Evolutionary conservation across 2,797 vertebrate genomes (phyloP).

Genomic region (Myotis vivesi): DNA sequence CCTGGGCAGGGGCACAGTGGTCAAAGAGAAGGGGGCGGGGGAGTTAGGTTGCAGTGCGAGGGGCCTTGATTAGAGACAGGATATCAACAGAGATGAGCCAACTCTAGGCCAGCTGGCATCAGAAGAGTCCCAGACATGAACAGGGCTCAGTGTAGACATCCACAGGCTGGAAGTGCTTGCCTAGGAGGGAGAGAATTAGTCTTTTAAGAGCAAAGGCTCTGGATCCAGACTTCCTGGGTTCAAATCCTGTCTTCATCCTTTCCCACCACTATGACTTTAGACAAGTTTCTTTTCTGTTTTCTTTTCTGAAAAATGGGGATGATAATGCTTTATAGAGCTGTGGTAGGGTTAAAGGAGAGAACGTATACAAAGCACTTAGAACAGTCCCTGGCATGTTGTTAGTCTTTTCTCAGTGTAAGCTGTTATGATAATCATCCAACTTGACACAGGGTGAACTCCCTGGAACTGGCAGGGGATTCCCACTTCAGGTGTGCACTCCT

Average conservation of each 20-base stretch:
- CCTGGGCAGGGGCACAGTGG: background rate
- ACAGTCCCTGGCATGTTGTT: background rate
- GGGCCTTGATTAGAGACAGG: background rate
- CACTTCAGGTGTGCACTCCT: background rate
- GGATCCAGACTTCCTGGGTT: background rate
- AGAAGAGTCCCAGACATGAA: background rate
- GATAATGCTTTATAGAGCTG: background rate
- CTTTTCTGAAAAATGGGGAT: background rate
- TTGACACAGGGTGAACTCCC: background rate
- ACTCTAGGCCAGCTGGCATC: background rate
- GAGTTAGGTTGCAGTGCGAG: background rate
- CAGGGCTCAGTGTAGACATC: background rate
- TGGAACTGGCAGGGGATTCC: background rate
- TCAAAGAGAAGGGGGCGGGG: background rate
- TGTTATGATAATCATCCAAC: background rate
- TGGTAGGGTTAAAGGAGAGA: background rate
- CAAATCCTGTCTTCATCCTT: background rate
- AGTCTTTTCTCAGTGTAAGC: background rate
- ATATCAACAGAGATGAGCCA: background rate
- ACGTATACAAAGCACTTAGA: background rate
- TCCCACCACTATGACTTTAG: background rate
- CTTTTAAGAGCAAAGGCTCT: background rate
- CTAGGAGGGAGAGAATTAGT: background rate
- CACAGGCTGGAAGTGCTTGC: background rate
- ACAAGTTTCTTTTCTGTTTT: constrained; percentile 18